phyloP scores from a whole-genome alignment of 2,113 vertebrate species.

The Syngnathus scovelli region DNA sequence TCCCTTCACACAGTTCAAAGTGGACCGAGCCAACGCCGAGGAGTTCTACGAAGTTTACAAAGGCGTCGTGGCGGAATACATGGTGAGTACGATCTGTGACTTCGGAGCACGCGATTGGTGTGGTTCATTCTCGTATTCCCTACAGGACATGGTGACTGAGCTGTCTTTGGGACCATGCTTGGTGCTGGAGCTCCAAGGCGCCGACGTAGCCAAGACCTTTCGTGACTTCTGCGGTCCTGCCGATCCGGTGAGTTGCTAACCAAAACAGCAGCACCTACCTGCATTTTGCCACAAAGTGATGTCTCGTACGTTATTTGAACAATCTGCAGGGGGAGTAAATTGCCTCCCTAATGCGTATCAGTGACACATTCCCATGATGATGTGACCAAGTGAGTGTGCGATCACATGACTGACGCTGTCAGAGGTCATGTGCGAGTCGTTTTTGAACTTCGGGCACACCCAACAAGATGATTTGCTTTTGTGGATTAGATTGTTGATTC shows the following conservation, averaged over 20 bases:
- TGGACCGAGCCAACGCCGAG: conserved; percentile 85
- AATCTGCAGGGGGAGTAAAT: not conserved
- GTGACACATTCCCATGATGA: not conserved
- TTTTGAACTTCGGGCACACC: not conserved
- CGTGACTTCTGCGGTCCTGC: conserved; percentile 88
- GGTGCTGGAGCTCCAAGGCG: conserved; percentile 82
- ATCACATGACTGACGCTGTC: not conserved
- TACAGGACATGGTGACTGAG: conserved; percentile 85
- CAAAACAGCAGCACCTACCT: not conserved
- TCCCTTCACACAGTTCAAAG: conserved; percentile 75
- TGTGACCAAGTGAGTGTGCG: not conserved
- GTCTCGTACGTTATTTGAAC: not conserved
- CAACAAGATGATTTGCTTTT: not conserved
- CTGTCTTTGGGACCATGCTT: conserved; percentile 87
- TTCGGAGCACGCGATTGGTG: not conserved
- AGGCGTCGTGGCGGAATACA: conserved; percentile 83
- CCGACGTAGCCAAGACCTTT: conserved; percentile 74
- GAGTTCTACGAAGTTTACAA: conserved; percentile 95
- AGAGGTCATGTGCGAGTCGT: not conserved
- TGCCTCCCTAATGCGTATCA: not conserved
- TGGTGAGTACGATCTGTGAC: conserved; percentile 74
- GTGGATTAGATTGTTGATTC: no score
- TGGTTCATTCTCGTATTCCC: not conserved
- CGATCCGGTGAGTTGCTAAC: conserved; percentile 87
- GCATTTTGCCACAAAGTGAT: not conserved